Base-by-base conservation (phyloP, 1,140 invertebrate genomes). In the Cydia pomonella region DNA sequence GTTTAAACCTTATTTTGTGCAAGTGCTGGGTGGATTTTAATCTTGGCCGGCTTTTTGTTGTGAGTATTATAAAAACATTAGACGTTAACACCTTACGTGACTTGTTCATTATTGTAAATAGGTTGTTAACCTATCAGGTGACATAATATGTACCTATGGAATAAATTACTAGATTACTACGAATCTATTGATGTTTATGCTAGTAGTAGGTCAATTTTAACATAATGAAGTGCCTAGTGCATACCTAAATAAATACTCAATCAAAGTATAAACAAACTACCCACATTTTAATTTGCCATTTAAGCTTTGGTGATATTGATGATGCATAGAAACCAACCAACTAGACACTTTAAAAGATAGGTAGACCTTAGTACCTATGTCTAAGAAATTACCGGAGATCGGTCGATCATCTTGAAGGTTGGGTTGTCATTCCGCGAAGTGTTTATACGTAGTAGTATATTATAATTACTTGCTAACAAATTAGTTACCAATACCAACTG, bases 21-120 rank as follows among this genome's bases (percentile, higher is more conserved):
- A 38, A 29, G 64, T 69, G 64, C 33, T 13, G 4, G 29, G 64
- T 69, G 64, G 64, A 69, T 69, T 69, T 69, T 69, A 1, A 33
- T 27, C 63, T 41, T 18, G 33, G 6, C 64, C 64, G 29, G 64
- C 64, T 69, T 69, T 69, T 69, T 69, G 64, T 69, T 38, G 64
- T 69, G 29, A 69, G 64, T 69, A 69, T 69, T 69, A 33, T 69
- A 69, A 69, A 69, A 69, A 69, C 53, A 33, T 69, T 69, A 69
- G 4, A n/a, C 29, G 33, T 69, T 38, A 33, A 33, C 27, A 18
- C 21, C 25, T 63, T 25, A 18, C 10, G 64, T 29, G n/a, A 41
- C 10, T 69, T 29, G 27, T 7, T 38, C n/a, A 41, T 69, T 69
- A 69, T 69, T 69, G 1, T 41, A 38, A 18, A 38, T 21, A 69